Percentiles rank a stretch among this genome's conserved stretches.
These are phyloP conservation scores for Dynastes hyllus DNA, from an alignment of 2,888 invertebrate genomes.

Conservation along the genomic window DNA sequence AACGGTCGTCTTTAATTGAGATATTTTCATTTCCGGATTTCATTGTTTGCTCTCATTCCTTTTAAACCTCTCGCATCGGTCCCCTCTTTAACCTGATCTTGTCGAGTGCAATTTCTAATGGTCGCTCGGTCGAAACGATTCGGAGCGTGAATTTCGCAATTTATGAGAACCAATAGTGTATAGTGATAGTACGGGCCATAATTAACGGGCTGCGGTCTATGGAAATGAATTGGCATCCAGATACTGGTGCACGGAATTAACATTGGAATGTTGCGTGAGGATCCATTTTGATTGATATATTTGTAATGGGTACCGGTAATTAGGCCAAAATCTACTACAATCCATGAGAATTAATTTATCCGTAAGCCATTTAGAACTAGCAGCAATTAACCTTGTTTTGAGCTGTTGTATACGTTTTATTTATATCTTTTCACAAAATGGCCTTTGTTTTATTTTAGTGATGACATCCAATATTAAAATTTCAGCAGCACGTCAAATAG, in stretches of 20 bases:
- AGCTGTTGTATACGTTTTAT: no score
- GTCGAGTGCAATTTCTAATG: slow-evolving; percentile 11
- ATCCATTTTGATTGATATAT: slow-evolving; percentile 37
- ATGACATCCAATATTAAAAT: no score
- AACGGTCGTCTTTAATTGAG: slow-evolving; percentile 19
- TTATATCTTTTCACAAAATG: no score
- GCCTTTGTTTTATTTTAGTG: no score
- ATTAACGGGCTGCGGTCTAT: slow-evolving; percentile 37
- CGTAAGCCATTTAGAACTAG: background rate
- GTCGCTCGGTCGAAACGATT: slow-evolving; percentile 15
- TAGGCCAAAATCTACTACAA: background rate
- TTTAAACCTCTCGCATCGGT: background rate
- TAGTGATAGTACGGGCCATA: slow-evolving; percentile 32
- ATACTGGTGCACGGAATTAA: slow-evolving; percentile 30
- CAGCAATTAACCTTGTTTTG: no score
- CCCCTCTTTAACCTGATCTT: background rate
- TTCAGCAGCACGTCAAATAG: no score
- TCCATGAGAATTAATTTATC: background rate
- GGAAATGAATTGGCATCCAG: slow-evolving; percentile 42
- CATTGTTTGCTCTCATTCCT: slow-evolving; percentile 8
- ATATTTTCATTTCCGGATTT: slow-evolving; percentile 1
- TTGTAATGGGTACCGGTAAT: slow-evolving; percentile 32
- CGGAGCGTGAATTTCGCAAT: slow-evolving; percentile 38
- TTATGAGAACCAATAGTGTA: slow-evolving; percentile 38
- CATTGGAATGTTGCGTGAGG: slow-evolving; percentile 33